Conservation (phyloP, 2,797 vertebrate genomes). For the Mareca strepera region DNA sequence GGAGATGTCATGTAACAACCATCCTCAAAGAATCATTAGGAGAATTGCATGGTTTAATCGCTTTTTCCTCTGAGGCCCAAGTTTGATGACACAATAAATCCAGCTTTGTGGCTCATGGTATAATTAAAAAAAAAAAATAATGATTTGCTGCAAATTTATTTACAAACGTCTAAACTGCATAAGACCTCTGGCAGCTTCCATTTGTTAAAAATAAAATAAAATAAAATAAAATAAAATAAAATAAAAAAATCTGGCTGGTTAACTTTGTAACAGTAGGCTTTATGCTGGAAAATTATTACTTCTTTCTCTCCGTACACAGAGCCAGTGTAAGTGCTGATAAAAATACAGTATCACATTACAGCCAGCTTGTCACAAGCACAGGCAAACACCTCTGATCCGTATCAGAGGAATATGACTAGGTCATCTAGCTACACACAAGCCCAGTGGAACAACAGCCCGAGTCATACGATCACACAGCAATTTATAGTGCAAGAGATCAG, state of each 20-base stretch:
- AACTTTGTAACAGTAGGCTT: neutral
- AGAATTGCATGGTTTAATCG: neutral
- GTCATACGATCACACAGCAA: neutral
- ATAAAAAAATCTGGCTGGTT: neutral
- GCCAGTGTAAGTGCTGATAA: neutral
- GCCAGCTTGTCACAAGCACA: neutral
- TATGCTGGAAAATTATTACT: neutral
- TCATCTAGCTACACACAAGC: neutral
- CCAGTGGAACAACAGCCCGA: neutral
- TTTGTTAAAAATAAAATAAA: neutral
- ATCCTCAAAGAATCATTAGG: constrained; percentile 6
- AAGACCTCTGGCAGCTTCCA: neutral
- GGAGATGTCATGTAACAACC: neutral
- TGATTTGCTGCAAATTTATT: neutral
- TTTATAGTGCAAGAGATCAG: neutral
- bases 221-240: neutral
- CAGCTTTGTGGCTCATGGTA: neutral
- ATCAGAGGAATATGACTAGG: neutral
- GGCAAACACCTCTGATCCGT: neutral
- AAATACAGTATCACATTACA: neutral
- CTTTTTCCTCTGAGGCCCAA: neutral
- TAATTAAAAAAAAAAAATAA: neutral
- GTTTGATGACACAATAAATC: neutral
- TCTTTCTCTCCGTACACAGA: neutral
- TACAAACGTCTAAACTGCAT: neutral